Conservation (phyloP, 2,113 vertebrate genomes). For the Dasyurus viverrinus region DNA sequence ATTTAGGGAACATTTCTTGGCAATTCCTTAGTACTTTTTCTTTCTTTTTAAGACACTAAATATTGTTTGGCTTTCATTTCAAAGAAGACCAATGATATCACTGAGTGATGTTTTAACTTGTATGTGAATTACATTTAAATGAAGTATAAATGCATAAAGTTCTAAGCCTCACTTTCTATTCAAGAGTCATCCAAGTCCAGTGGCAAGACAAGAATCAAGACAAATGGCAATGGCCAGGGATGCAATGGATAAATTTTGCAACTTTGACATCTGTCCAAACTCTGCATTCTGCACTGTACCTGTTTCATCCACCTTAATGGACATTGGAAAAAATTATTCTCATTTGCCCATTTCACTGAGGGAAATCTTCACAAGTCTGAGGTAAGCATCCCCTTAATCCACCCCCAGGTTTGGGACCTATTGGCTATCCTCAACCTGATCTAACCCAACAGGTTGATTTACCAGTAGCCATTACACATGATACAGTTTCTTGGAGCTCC, state of each 20-base stretch:
- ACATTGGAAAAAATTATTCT: too few relatives aligned
- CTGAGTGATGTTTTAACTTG: too few relatives aligned
- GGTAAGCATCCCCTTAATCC: background rate
- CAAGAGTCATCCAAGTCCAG: background rate
- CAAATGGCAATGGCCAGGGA: background rate
- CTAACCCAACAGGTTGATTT: background rate
- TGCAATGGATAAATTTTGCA: too few relatives aligned
- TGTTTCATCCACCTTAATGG: too few relatives aligned
- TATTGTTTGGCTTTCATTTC: background rate
- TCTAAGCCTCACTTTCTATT: background rate
- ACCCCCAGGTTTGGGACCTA: background rate
- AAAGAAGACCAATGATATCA: background rate
- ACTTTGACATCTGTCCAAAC: too few relatives aligned
- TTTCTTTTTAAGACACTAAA: background rate
- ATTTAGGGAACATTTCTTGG: constrained; percentile 9
- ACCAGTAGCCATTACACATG: background rate
- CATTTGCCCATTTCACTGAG: too few relatives aligned
- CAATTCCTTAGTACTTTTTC: constrained; percentile 30
- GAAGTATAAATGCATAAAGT: background rate
- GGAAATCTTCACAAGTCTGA: background rate
- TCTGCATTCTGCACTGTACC: too few relatives aligned
- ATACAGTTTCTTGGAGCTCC: background rate
- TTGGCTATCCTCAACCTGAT: background rate
- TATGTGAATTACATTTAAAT: background rate
- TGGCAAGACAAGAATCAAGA: background rate